These are phyloP conservation scores for Threskiornis aethiopicus DNA, from an alignment of 2,797 vertebrate species.

Conservation along the genomic window DNA sequence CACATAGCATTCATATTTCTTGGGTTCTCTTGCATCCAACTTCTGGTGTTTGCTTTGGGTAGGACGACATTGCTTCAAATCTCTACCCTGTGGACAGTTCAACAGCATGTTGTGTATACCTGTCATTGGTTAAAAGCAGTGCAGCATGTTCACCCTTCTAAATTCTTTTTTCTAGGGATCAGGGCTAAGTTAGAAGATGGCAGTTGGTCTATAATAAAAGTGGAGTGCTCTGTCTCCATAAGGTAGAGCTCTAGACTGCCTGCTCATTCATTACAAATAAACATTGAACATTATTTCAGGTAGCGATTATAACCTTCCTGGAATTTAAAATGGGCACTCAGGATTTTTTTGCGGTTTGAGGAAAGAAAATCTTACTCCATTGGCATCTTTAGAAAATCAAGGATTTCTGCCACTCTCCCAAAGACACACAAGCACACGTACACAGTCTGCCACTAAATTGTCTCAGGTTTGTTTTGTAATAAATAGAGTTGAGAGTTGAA, in stretches of 20 bases:
- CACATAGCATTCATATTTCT: not conserved
- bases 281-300: not conserved
- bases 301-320: not conserved
- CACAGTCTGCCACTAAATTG: not conserved
- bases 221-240: not conserved
- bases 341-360: not conserved
- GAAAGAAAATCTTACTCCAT: not conserved
- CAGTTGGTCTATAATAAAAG: not conserved
- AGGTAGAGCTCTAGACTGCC: not conserved
- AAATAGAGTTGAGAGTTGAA: not conserved
- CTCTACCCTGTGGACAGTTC: not conserved
- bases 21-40: not conserved
- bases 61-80: not conserved
- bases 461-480: not conserved
- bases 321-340: not conserved
- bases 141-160: not conserved
- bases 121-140: not conserved
- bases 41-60: not conserved
- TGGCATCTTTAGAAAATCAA: not conserved
- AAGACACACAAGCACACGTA: not conserved
- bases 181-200: not conserved
- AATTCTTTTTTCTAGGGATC: not conserved
- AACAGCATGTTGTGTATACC: not conserved
- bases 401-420: not conserved
- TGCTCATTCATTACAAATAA: not conserved